phyloP scores from a whole-genome alignment of 2,888 invertebrate species.

The Sesia bembeciformis region DNA sequence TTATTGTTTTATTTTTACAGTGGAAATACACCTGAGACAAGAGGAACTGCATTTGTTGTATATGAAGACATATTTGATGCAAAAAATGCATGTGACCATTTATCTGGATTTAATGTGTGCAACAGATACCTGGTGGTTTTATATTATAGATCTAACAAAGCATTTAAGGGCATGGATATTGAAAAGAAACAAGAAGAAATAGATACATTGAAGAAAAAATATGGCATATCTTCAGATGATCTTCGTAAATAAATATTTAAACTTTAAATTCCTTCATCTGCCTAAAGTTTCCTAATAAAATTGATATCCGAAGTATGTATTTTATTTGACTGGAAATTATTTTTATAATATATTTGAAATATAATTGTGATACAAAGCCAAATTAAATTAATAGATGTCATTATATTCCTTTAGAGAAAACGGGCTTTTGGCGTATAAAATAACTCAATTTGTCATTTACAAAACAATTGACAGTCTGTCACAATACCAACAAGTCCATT shows the following conservation, averaged over 20 bases:
- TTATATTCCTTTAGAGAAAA: no score
- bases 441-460: no score
- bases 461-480: no score
- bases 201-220: conserved; percentile 95
- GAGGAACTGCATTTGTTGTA: conserved; percentile 99
- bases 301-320: not conserved
- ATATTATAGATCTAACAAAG: conserved; percentile 97
- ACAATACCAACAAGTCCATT: no score
- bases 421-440: no score
- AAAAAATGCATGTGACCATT: conserved; percentile 99
- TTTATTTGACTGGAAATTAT: no score
- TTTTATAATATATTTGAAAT: no score
- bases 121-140: conserved; percentile 98
- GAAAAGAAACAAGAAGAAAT: conserved; percentile 97
- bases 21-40: conserved; percentile 97
- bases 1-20: conserved; percentile 62
- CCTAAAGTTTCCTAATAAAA: not conserved
- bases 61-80: conserved; percentile 99
- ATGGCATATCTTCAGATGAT: conserved; percentile 81
- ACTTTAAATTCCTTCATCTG: no score
- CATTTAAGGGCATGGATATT: conserved; percentile 95
- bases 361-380: no score
- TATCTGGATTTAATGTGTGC: conserved; percentile 99
- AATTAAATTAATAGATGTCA: no score
- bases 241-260: conserved; percentile 48